Percentiles rank a stretch among this genome's conserved stretches.
These are phyloP conservation scores for Melanotus villosus DNA, from an alignment of 2,888 invertebrate species.

Conservation along the genomic window DNA sequence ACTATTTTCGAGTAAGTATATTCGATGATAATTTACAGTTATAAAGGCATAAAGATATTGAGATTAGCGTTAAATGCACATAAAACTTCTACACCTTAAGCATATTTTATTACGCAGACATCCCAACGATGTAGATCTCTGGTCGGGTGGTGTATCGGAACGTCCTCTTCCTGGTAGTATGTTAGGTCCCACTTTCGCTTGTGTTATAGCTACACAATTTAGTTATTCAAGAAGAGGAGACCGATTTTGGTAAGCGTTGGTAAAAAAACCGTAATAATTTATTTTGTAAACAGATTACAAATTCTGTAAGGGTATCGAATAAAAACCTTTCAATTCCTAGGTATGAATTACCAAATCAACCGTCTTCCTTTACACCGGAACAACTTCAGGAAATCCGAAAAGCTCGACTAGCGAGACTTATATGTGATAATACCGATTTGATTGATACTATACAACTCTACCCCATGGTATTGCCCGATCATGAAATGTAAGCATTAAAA, in stretches of 20 bases:
- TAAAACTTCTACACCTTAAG: too few relatives aligned
- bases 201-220: conserved; percentile 94
- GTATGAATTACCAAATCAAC: conserved; percentile 92
- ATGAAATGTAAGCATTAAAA: conserved; percentile 84
- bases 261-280: too few relatives aligned
- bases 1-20: conserved; percentile 83
- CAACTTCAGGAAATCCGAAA: conserved; percentile 89
- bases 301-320: too few relatives aligned
- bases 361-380: conserved; percentile 90
- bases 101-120: too few relatives aligned
- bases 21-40: not conserved
- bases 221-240: conserved; percentile 91
- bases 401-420: conserved; percentile 83
- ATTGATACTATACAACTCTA: conserved; percentile 93
- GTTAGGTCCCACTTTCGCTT: conserved; percentile 95
- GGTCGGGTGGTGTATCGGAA: conserved; percentile 96
- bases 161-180: conserved; percentile 91
- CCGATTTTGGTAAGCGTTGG: conserved; percentile 85
- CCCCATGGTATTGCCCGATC: conserved; percentile 93
- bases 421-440: conserved; percentile 94
- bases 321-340: too few relatives aligned
- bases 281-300: too few relatives aligned
- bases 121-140: conserved; percentile 93
- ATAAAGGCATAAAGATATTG: not conserved
- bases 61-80: too few relatives aligned